Conservation (phyloP, 2,797 vertebrate genomes). For the Sebastes goodei region DNA sequence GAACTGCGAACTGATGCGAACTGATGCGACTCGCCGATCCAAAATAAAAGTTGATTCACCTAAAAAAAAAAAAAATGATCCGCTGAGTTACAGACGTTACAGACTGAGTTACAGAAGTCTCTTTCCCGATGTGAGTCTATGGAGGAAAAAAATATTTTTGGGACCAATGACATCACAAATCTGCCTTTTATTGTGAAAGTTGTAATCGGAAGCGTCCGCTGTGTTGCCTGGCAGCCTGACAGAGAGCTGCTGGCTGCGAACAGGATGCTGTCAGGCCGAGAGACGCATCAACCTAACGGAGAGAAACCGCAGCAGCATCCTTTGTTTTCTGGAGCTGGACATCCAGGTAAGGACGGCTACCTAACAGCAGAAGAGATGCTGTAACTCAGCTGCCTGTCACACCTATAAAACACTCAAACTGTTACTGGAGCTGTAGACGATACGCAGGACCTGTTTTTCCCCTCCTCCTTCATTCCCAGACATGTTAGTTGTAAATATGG, state of each 20-base stretch:
- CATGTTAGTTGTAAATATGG: conserved; percentile 28
- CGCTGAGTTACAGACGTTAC: no score
- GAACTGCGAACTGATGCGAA: no score
- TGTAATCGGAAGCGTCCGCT: background rate
- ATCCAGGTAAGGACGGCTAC: conserved; percentile 49
- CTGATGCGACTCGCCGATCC: no score
- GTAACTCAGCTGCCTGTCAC: background rate
- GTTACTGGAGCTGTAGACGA: background rate
- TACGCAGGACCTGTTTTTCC: background rate
- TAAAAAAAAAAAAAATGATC: no score
- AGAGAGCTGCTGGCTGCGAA: conserved; percentile 21
- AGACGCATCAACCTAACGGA: conserved; percentile 61
- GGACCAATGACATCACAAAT: no score
- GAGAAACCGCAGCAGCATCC: conserved; percentile 62
- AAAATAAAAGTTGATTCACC: no score
- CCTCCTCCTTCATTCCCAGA: background rate
- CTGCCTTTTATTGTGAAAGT: conserved; percentile 40
- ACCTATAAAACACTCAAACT: no score
- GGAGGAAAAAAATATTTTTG: accelerated
- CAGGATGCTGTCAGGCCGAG: conserved; percentile 74
- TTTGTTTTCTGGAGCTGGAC: conserved; percentile 53
- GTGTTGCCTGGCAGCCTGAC: background rate
- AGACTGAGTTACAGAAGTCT: no score
- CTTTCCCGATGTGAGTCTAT: no score
- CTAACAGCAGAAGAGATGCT: no score